Percentiles rank a stretch among this genome's conserved stretches.
phyloP scores from a whole-genome alignment of 2,113 vertebrate species.

The Brevimyrus niger region DNA sequence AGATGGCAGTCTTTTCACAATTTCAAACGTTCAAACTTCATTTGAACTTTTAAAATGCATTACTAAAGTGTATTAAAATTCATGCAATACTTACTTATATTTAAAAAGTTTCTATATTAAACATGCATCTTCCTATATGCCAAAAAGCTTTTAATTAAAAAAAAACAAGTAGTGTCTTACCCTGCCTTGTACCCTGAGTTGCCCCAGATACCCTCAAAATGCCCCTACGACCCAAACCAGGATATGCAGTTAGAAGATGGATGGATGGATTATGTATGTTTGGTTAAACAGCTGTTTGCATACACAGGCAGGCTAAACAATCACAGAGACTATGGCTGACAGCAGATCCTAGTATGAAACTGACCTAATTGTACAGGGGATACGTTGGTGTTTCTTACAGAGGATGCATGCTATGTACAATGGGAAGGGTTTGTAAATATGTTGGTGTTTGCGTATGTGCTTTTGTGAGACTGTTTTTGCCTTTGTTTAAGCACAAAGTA shows the following conservation, averaged over 20 bases:
- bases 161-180: background rate
- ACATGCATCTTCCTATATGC: background rate
- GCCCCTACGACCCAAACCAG: background rate
- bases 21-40: conserved; percentile 6
- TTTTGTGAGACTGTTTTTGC: background rate
- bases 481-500: background rate
- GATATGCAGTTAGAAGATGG: background rate
- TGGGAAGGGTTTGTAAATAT: background rate
- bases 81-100: background rate
- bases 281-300: conserved; percentile 1
- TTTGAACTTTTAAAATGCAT: background rate
- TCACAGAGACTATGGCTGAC: background rate
- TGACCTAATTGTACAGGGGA: background rate
- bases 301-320: background rate
- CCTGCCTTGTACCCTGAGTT: background rate
- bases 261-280: background rate
- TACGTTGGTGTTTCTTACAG: background rate
- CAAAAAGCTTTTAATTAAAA: background rate
- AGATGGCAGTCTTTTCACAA: conserved; percentile 53
- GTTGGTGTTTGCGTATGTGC: background rate
- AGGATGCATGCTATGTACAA: background rate
- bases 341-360: background rate
- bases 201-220: background rate
- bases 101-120: background rate
- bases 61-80: background rate